Evolutionary conservation across 53 echinoderm and acorn worm genomes (phyloP), one percentile per base, ranked within the genome.

Genomic region (Echinarachnius parma): DNA sequence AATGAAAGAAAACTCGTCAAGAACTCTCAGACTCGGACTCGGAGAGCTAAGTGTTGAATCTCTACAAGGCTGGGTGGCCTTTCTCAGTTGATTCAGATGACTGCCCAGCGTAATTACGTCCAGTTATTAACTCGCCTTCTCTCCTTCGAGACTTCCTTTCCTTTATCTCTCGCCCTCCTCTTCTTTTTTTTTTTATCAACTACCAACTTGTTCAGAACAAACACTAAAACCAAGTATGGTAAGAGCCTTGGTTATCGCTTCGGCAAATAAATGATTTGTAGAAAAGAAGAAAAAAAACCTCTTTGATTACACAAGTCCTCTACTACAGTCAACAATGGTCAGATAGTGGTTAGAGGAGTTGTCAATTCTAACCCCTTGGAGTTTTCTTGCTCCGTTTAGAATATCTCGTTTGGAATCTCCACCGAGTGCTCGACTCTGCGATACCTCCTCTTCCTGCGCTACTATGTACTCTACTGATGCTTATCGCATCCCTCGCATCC

Each of bases 201-300:
- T 68, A 68, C 68, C 52, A 52, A 68, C 68, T 52, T 68, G 68
- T 31, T 34, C 50, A 32, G 49, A 50, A 34, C 68, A 68, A 68
- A 68, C 34, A 68, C 49, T 49, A 28, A 0, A 52, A n/a, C 42
- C 34, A 20, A 50, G 53, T 50, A 68, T 68, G 68, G 68, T 68
- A 68, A 68, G 68, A 33, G 30, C 21, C 31, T 19, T 5, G 34
- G 52, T 68, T 68, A 68, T 68, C 68, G 53, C 19, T 68, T 68
- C 53, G 34, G 68, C 52, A 68, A 68, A 68, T 52, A 68, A 49
- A 30, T 5, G 14, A 4, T 39, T 39, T 13, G 57, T 2, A 30
- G 21, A 21, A 26, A 62, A 31, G 18, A 37, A 62, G 4, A 19
- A 16, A 65, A 27, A 65, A 47, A 46, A 46, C n/a, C 28, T 39